A percentile compares a stretch with the other conserved stretches of the same genome.
Evolutionary conservation across 2,888 invertebrate species (phyloP).

Genomic region (Leucophora obtusa): DNA sequence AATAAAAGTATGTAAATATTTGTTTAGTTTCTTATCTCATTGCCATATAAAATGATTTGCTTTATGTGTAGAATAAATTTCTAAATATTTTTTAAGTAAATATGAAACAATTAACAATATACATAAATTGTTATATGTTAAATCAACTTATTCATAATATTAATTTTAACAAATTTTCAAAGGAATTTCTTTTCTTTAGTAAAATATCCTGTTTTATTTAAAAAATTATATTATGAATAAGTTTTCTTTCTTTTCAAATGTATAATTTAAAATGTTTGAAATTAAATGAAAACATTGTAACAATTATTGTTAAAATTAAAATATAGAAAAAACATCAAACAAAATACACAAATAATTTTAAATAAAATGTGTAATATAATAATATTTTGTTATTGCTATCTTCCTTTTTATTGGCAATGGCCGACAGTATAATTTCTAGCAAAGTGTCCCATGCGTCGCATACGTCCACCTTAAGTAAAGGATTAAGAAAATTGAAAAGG

Average conservation of each 20-base stretch:
- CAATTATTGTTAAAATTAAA: conserved; percentile 5
- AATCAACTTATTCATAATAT: neutral
- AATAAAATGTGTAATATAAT: conserved; percentile 34
- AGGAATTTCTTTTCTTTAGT: no score
- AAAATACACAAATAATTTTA: conserved; percentile 33
- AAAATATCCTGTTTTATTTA: no score
- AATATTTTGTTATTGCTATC: conserved; percentile 1
- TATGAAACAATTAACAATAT: neutral
- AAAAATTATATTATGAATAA: no score
- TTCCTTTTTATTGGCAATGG: conserved; percentile 59
- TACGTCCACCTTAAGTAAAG: conserved; percentile 80
- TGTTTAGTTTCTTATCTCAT: conserved; percentile 24
- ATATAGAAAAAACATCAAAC: conserved; percentile 37
- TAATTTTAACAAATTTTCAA: neutral
- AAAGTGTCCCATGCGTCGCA: conserved; percentile 88
- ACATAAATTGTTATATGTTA: neutral
- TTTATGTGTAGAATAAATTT: conserved; percentile 19
- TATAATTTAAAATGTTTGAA: conserved; percentile 5
- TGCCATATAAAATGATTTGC: conserved; percentile 49
- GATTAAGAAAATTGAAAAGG: conserved; percentile 4
- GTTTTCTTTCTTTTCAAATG: no score
- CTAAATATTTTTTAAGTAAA: conserved; percentile 19
- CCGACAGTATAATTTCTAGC: conserved; percentile 91
- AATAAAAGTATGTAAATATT: conserved; percentile 15
- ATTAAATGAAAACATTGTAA: conserved; percentile 16